Percentiles rank a stretch among this genome's conserved stretches.
Evolutionary conservation across 2,888 invertebrate genomes (phyloP).

Genomic region (Malthinus flaveolus): DNA sequence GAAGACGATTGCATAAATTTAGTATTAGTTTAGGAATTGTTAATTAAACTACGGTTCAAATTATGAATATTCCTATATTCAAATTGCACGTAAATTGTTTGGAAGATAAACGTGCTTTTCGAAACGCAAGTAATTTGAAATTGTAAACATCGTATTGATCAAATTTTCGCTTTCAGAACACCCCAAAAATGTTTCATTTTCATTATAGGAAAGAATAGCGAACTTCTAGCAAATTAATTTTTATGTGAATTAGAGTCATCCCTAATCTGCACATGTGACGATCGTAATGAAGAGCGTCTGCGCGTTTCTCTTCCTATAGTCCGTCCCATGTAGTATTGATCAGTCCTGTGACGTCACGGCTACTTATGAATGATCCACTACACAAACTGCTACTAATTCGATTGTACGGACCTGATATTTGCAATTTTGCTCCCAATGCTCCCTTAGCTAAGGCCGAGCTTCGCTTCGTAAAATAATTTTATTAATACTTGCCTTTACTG

Average conservation of each 20-base stretch:
- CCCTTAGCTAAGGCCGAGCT: conserved; percentile 6
- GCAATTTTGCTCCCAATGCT: conserved; percentile 18
- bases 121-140: too few species aligned
- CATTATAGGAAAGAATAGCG: conserved; percentile 10
- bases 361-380: conserved; percentile 52
- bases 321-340: conserved; percentile 47
- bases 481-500: conserved; percentile 26
- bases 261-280: conserved; percentile 29
- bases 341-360: conserved; percentile 48
- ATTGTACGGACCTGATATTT: conserved; percentile 22
- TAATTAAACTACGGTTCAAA: too few species aligned
- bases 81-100: too few species aligned
- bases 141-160: too few species aligned
- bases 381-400: conserved; percentile 48
- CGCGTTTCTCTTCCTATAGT: conserved; percentile 32
- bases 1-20: too few species aligned
- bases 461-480: conserved; percentile 13
- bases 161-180: neutral
- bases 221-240: conserved; percentile 29
- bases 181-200: conserved; percentile 2
- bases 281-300: conserved; percentile 23
- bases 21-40: too few species aligned
- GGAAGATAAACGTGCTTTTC: too few species aligned
- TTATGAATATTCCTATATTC: too few species aligned
- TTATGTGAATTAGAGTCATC: conserved; percentile 26